Evolutionary conservation across 2,113 vertebrate species (phyloP).

Genomic region (Odontesthes bonariensis): DNA sequence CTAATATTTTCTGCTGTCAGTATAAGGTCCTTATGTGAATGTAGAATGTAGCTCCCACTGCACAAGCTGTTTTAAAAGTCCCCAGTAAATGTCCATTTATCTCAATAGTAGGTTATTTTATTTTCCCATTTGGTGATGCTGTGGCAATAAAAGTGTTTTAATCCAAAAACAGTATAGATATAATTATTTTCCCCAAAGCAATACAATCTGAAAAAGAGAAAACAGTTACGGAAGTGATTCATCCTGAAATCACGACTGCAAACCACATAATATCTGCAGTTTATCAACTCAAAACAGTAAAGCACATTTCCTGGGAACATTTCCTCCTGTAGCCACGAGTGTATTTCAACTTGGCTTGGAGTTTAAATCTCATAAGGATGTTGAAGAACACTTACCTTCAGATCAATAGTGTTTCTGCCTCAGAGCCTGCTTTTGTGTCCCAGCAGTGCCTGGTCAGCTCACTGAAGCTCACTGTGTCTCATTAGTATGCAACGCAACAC

Average conservation of each 20-base stretch:
- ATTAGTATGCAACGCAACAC: constrained; percentile 62
- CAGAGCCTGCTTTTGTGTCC: constrained; percentile 44
- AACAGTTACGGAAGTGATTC: constrained; percentile 34
- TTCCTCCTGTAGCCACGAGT: constrained; percentile 31
- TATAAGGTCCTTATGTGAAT: background rate
- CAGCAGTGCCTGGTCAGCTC: constrained; percentile 51
- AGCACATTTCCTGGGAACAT: constrained; percentile 33
- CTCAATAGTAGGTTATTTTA: constrained; percentile 23
- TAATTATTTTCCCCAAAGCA: constrained; percentile 35
- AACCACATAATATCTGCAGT: constrained; percentile 49
- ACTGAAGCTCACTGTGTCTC: constrained; percentile 50
- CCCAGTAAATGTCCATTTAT: constrained; percentile 10
- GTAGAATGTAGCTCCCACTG: constrained; percentile 17
- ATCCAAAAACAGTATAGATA: constrained; percentile 23
- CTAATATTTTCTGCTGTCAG: background rate
- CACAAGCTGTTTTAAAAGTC: background rate
- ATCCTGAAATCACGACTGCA: constrained; percentile 40
- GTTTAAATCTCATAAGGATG: constrained; percentile 62
- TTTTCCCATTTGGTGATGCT: constrained; percentile 17
- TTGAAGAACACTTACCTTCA: constrained; percentile 69
- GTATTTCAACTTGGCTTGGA: constrained; percentile 33
- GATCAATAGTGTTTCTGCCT: constrained; percentile 70
- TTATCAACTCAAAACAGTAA: constrained; percentile 57
- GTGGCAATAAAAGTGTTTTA: constrained; percentile 31
- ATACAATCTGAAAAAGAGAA: constrained; percentile 35